A percentile compares a stretch with the other conserved stretches of the same genome.
Evolutionary conservation across 2,113 vertebrate species (phyloP).

Genomic region (Malurus cyaneus): DNA sequence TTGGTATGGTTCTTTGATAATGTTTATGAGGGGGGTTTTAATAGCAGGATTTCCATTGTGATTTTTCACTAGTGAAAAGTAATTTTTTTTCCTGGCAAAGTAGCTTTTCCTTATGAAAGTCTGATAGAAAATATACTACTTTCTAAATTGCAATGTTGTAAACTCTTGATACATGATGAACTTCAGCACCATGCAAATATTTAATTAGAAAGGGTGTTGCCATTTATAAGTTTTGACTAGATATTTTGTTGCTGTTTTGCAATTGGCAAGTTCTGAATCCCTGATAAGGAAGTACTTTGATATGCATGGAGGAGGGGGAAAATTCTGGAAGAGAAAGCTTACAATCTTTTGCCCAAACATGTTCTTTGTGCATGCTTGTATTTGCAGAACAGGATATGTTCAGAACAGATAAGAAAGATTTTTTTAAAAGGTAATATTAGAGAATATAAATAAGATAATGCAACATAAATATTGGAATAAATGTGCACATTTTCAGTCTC

Average conservation of each 20-base stretch:
- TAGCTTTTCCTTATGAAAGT: constrained; percentile 56
- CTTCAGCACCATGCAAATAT: background rate
- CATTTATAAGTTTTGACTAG: background rate
- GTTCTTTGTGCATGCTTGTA: background rate
- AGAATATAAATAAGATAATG: background rate
- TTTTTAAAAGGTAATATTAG: background rate
- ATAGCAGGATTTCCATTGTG: constrained; percentile 75
- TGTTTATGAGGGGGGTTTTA: constrained; percentile 60
- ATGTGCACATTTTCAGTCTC: background rate
- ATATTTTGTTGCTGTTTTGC: background rate
- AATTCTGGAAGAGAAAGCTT: background rate
- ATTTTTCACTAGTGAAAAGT: constrained; percentile 54
- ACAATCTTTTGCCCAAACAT: background rate
- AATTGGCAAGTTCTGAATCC: background rate
- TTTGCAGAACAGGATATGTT: background rate
- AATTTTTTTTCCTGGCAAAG: constrained; percentile 18
- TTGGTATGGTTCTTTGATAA: constrained; percentile 77
- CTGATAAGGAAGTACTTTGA: constrained; percentile 2
- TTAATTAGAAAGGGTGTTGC: background rate
- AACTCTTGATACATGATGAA: background rate
- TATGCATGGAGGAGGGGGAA: background rate
- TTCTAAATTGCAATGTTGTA: constrained; percentile 16
- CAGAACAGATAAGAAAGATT: background rate
- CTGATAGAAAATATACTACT: constrained; percentile 36
- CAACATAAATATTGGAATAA: background rate